Conservation (phyloP, 2,113 vertebrate species). For the Limnothrissa miodon region DNA sequence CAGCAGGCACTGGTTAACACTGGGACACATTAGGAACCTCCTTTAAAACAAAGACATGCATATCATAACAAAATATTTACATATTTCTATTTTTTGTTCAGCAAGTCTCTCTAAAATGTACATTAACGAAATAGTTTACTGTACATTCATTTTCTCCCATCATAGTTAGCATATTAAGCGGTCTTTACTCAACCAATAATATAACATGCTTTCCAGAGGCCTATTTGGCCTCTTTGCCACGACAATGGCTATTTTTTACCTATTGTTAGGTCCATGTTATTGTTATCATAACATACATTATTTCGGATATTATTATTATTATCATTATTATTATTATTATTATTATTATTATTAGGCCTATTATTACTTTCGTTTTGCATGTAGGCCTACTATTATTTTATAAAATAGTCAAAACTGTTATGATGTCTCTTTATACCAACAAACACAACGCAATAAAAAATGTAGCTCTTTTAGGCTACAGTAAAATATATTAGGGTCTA, state of each 20-base stretch:
- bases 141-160: neutral
- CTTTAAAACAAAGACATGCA: neutral
- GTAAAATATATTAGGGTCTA: too few species aligned
- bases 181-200: neutral
- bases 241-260: neutral
- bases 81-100: neutral
- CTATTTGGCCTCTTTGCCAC: neutral
- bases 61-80: neutral
- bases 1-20: slow-evolving; percentile 38
- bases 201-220: neutral
- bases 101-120: neutral
- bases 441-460: neutral
- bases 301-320: neutral
- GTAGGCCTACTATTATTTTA: neutral
- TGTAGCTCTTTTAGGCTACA: neutral
- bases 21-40: slow-evolving; percentile 1
- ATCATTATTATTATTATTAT: neutral
- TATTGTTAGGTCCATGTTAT: neutral
- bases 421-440: neutral
- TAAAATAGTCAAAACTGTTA: neutral
- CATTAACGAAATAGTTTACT: neutral
- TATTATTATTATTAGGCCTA: neutral
- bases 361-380: neutral
- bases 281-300: neutral
- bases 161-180: neutral